Base-by-base conservation (phyloP, 2,888 invertebrate species). In the Caenorhabditis zanzibari region DNA sequence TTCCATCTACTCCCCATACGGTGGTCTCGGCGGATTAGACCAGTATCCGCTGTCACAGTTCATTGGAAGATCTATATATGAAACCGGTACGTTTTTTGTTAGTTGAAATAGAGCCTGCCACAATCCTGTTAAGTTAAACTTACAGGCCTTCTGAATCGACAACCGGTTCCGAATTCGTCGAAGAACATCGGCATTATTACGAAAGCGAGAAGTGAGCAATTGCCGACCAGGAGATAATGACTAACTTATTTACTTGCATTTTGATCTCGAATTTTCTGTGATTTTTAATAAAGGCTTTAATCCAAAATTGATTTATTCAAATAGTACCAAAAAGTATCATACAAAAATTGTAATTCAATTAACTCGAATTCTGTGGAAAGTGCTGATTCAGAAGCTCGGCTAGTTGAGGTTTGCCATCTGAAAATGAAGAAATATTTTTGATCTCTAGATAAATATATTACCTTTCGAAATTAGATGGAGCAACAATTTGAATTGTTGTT, bases 61-160 rank as follows among this genome's bases (percentile, higher is more conserved):
- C 35, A 77, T 77, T 16, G 82, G 76, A 6, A 58, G 82, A n/a
- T 82, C 82, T 1, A 82, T 82, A 19, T 82, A 82, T 52, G 82
- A 82, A 54, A 82, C 76, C 38, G 82, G 82, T 82, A 56, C 22
- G 49, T 22, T 35, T 73, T 24, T 38, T 10, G 19, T 32, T 9
- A 38, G 19, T 16, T 19, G 47, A 47, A 4, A 6, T 10, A 47
- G 5, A 22, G 41, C 44, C 9, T 38, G 32, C n/a, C 19, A n/a
- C 22, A 44, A 44, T 26, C 44, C 4, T 44, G 16, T 22, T 7
- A 38, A 38, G 49, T 35, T 38, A 28, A 49, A 54, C 32, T 66
- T 66, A 66, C 32, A 68, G 68, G 68, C 1, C 12, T 68, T 16
- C 38, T 68, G 4, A 63, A 63, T 28, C 68, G 68, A 22, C 54